Base-by-base conservation (phyloP, 2,797 vertebrate species). In the Lacerta viridis region DNA sequence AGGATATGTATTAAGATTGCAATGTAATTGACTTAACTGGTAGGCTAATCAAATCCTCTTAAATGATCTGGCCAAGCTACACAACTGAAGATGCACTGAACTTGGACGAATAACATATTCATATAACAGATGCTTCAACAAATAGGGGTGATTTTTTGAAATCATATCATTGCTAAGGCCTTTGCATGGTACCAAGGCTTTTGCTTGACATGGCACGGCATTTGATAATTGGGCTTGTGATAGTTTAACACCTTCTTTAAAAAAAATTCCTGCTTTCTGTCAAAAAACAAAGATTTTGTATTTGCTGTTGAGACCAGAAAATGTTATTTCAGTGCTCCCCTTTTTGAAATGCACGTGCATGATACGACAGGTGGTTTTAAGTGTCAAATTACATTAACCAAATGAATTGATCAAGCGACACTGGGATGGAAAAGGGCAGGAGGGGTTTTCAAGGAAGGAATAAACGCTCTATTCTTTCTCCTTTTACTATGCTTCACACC, bases 401-500 rank as follows among this genome's bases (percentile, higher is more conserved):
- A 84, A 41, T 41, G 29, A 87, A 84, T 81, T 84, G 81, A 83
- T 68, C 59, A 76, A 33, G 41, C 6, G 17, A 88, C 36, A 59
- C 76, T 84, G 84, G 69, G 33, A 80, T 66, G 33, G 29, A 68
- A 36, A 69, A 87, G 71, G 46, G 66, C 46, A 81, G 61, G 69
- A 33, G 43, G 29, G 33, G n/a, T 25, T 41, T 46, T 80, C 6
- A 87, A 87, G 46, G 69, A 39, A 84, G 27, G 43, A 80, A 77
- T 78, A 81, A 69, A 80, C 5, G 6, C 50, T 90, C 78, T 77
- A 29, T 80, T 90, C 59, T 76, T 17, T 76, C 74, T 55, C 20
- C 71, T 85, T 85, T 85, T 68, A 55, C 82, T 80, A 71, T 17
- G 76, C 36, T 81, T 89, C 61, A 80, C 29, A 77, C 46, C 77